These are phyloP conservation scores for Scolopax rusticola DNA, from an alignment of 2,797 vertebrate genomes.

Conservation along the genomic window DNA sequence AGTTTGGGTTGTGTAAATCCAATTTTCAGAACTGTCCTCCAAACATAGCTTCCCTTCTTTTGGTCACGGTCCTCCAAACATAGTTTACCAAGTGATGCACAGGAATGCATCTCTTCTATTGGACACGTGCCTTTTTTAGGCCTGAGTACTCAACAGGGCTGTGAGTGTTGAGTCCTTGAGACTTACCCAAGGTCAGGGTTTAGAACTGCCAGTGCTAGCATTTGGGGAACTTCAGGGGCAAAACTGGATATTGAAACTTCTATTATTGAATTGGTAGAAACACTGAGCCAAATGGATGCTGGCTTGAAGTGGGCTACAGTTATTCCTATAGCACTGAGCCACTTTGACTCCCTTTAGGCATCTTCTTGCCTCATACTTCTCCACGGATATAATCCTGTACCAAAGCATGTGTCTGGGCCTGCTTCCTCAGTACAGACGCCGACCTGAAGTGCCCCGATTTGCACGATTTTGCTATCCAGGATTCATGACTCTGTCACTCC, in stretches of 20 bases:
- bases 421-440: background rate
- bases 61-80: fast-evolving
- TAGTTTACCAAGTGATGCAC: background rate
- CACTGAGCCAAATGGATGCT: background rate
- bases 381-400: background rate
- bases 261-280: background rate
- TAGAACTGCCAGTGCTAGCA: background rate
- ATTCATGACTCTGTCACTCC: background rate
- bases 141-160: background rate
- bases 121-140: background rate
- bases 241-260: background rate
- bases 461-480: background rate
- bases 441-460: background rate
- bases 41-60: background rate
- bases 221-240: background rate
- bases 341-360: background rate
- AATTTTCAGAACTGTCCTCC: background rate
- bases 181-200: background rate
- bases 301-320: background rate
- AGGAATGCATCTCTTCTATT: background rate
- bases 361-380: background rate
- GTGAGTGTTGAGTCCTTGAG: background rate
- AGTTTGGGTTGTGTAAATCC: background rate
- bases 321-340: background rate
- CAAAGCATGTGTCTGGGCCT: background rate